These are phyloP conservation scores for Altica lythri DNA, from an alignment of 2,888 invertebrate genomes.

Conservation along the genomic window DNA sequence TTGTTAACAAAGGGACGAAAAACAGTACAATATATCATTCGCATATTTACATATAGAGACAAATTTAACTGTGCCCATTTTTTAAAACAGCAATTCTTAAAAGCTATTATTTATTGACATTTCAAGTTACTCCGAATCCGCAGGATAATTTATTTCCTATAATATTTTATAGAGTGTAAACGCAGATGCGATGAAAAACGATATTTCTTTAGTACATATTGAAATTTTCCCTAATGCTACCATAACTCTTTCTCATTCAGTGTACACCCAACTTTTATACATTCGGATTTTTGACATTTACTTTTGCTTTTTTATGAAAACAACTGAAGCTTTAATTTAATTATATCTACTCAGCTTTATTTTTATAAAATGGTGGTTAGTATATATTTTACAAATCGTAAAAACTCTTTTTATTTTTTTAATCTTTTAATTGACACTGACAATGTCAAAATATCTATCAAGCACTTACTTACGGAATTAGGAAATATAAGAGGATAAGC, in stretches of 20 bases:
- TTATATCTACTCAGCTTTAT: too few species aligned
- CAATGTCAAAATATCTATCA: too few species aligned
- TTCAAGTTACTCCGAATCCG: slow-evolving; percentile 50
- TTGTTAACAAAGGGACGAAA: too few species aligned
- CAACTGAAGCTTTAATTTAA: too few species aligned
- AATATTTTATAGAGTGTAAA: slow-evolving; percentile 54
- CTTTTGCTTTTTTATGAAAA: too few species aligned
- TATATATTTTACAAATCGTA: too few species aligned
- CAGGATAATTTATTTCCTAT: slow-evolving; percentile 50
- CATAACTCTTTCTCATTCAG: slow-evolving; percentile 48
- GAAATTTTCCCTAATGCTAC: slow-evolving; percentile 53
- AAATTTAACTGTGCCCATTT: slow-evolving; percentile 32
- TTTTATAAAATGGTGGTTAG: too few species aligned
- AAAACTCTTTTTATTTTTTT: too few species aligned
- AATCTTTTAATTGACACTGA: too few species aligned
- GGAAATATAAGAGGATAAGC: too few species aligned
- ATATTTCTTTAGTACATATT: slow-evolving; percentile 54
- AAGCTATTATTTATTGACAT: slow-evolving; percentile 54
- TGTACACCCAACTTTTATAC: slow-evolving; percentile 33
- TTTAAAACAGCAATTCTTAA: slow-evolving; percentile 48
- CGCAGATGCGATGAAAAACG: slow-evolving; percentile 49
- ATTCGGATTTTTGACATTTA: slow-evolving; percentile 27
- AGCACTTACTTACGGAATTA: too few species aligned
- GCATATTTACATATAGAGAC: slow-evolving; percentile 6
- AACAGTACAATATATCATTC: slow-evolving; percentile 1